These are phyloP conservation scores for Strix uralensis DNA, from an alignment of 2,113 vertebrate genomes.

Conservation along the genomic window DNA sequence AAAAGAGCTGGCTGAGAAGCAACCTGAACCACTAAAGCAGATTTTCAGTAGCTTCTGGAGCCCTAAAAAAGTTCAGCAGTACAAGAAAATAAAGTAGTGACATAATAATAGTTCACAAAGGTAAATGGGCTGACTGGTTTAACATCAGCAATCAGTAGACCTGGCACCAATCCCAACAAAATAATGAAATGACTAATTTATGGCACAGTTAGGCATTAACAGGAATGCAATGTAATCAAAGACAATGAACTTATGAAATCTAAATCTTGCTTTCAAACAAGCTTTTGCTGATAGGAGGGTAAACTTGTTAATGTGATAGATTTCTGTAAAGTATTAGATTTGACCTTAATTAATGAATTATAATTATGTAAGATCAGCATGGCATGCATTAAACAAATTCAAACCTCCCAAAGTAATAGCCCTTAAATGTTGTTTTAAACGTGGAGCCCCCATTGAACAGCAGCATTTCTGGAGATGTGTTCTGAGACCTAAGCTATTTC, in stretches of 20 bases:
- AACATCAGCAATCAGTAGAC: neutral
- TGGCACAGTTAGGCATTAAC: neutral
- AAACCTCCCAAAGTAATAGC: neutral
- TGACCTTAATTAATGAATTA: slow-evolving; percentile 19
- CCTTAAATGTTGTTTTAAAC: neutral
- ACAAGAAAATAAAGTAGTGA: neutral
- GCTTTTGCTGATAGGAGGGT: neutral
- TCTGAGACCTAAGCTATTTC: neutral
- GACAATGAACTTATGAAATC: neutral
- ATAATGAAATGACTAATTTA: slow-evolving; percentile 35
- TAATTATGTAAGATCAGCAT: neutral
- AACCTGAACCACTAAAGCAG: neutral
- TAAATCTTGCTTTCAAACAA: slow-evolving; percentile 23
- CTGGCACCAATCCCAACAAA: neutral
- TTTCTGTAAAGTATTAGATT: neutral
- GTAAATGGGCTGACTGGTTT: neutral
- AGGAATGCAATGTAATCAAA: neutral
- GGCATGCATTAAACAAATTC: neutral
- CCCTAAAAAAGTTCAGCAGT: neutral
- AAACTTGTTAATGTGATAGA: slow-evolving; percentile 5
- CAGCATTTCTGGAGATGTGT: neutral
- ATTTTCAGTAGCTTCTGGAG: neutral
- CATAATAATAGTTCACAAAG: neutral
- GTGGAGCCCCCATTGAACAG: neutral
- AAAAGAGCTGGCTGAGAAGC: neutral